These are phyloP conservation scores for Exaiptasia diaphana DNA, from an alignment of 64 coral and sea anemone genomes.

Conservation along the genomic window DNA sequence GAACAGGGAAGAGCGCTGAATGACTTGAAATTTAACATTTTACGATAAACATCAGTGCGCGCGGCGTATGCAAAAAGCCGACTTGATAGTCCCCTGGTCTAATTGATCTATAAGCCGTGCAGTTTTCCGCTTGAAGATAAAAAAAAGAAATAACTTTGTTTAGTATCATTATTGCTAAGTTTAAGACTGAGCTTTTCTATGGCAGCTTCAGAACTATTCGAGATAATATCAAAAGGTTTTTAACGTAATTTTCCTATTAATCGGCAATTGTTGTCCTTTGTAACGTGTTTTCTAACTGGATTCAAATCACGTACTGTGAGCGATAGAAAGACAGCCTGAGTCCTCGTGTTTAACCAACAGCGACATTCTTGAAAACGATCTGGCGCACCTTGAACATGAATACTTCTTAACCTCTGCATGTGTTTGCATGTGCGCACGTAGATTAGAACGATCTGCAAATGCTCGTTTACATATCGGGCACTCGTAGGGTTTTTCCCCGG, in stretches of 20 bases:
- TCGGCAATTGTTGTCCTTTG: no score
- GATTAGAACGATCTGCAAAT: conserved; percentile 93
- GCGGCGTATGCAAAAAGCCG: neutral
- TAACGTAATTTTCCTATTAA: neutral
- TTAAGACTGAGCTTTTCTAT: neutral
- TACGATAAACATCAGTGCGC: neutral
- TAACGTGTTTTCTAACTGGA: neutral
- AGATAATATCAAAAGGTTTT: neutral
- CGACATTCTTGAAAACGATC: conserved; percentile 95
- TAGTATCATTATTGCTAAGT: neutral
- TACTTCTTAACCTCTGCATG: conserved; percentile 98
- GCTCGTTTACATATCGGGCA: conserved; percentile 86
- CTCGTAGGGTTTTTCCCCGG: conserved; percentile 93
- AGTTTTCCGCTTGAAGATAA: neutral
- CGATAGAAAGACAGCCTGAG: conserved; percentile 17
- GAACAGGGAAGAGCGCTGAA: neutral
- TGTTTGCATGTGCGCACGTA: conserved; percentile 94
- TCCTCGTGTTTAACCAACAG: conserved; percentile 88
- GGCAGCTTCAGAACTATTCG: neutral
- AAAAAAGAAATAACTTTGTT: neutral
- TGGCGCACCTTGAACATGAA: conserved; percentile 72
- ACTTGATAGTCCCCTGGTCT: neutral
- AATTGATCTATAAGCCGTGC: neutral
- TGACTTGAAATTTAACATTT: neutral
- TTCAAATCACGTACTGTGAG: neutral